phyloP scores from a whole-genome alignment of 2,888 invertebrate species.

The Megamerina dolium region DNA sequence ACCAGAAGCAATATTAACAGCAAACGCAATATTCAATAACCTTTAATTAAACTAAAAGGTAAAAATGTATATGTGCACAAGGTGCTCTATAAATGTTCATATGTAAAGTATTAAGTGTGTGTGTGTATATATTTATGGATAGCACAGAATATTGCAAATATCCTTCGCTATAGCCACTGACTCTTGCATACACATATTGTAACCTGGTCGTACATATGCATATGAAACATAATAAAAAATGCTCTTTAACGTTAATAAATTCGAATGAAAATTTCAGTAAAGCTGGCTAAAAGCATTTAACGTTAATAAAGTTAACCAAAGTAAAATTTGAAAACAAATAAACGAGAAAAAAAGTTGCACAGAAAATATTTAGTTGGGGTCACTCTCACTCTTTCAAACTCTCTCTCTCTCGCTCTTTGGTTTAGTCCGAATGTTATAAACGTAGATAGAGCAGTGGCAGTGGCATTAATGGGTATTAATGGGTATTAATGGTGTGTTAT shows the following conservation, averaged over 20 bases:
- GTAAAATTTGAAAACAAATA: neutral
- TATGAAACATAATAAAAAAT: slow-evolving; percentile 4
- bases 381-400: no score
- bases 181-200: neutral
- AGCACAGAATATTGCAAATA: neutral
- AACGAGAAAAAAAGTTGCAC: neutral
- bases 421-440: no score
- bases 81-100: neutral
- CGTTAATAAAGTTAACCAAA: slow-evolving; percentile 17
- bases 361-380: no score
- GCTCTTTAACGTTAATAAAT: slow-evolving; percentile 12
- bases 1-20: neutral
- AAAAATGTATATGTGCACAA: no score
- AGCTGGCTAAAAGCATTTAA: slow-evolving; percentile 19
- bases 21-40: neutral
- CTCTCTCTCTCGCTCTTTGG: no score
- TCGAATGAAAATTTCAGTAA: slow-evolving; percentile 11
- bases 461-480: no score
- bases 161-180: neutral
- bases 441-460: no score
- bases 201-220: neutral
- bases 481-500: no score
- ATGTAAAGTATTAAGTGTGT: neutral
- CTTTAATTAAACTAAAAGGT: slow-evolving; percentile 12
- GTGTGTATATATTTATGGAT: no score